These are phyloP conservation scores for Toxonevra muliebris DNA, from an alignment of 2,888 invertebrate genomes.

Conservation along the genomic window DNA sequence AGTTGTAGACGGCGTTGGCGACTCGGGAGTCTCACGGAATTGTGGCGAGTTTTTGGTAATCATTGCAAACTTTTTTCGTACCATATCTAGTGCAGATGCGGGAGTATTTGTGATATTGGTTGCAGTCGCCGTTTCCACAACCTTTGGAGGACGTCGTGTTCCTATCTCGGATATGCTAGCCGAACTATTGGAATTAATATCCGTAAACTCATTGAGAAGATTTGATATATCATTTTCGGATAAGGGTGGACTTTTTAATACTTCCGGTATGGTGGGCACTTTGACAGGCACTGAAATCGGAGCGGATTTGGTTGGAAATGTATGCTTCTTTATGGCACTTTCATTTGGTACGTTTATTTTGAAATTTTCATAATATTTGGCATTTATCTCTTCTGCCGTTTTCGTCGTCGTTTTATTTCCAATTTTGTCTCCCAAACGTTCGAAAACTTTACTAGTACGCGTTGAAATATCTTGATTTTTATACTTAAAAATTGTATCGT, in stretches of 20 bases:
- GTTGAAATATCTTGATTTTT: conserved; percentile 31
- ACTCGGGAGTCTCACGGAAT: conserved; percentile 24
- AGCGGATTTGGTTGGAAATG: conserved; percentile 15
- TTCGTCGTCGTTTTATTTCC: background rate
- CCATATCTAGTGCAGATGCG: conserved; percentile 41
- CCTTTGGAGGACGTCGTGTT: conserved; percentile 28
- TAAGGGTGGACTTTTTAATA: conserved; percentile 55
- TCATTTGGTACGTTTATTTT: conserved; percentile 42
- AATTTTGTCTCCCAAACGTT: conserved; percentile 44
- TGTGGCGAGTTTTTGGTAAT: conserved; percentile 40
- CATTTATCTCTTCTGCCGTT: background rate
- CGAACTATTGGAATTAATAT: conserved; percentile 25
- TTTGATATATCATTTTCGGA: conserved; percentile 51
- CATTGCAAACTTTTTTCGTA: conserved; percentile 49
- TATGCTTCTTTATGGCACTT: conserved; percentile 25
- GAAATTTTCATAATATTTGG: conserved; percentile 37
- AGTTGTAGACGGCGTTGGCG: conserved; percentile 5
- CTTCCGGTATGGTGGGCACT: conserved; percentile 46
- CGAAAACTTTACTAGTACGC: conserved; percentile 33
- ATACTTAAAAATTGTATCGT: conserved; percentile 41
- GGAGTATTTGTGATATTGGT: background rate
- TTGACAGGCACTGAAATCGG: conserved; percentile 27
- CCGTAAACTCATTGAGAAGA: conserved; percentile 48
- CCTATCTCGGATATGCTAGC: conserved; percentile 35
- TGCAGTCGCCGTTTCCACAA: background rate